Evolutionary conservation across 2,888 invertebrate genomes (phyloP).

Genomic region (Heliconius hortense): DNA sequence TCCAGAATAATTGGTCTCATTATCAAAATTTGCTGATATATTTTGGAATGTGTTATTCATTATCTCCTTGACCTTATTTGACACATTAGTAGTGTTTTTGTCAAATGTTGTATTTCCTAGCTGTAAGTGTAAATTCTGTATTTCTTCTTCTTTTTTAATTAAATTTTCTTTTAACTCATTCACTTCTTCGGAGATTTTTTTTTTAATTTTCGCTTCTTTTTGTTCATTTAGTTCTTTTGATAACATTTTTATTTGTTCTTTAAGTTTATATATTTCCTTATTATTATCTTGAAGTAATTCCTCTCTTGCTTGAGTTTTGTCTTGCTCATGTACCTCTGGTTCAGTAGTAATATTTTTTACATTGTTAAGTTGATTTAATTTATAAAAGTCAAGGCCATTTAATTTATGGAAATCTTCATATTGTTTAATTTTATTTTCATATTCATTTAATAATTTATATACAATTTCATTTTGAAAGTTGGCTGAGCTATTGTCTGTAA

Average conservation of each 20-base stretch:
- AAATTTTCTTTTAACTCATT: constrained; percentile 48
- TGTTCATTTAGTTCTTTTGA: constrained; percentile 38
- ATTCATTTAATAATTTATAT: constrained; percentile 65
- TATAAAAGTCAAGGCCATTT: constrained; percentile 48
- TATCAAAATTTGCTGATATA: constrained; percentile 62
- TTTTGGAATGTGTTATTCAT: constrained; percentile 72
- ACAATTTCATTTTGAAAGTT: constrained; percentile 59
- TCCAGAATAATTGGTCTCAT: constrained; percentile 57
- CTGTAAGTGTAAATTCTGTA: constrained; percentile 42
- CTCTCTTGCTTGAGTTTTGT: constrained; percentile 45
- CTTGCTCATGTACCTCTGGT: constrained; percentile 38
- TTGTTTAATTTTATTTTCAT: constrained; percentile 69
- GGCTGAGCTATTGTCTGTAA: constrained; percentile 31
- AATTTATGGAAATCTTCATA: constrained; percentile 64
- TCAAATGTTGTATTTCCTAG: constrained; percentile 41
- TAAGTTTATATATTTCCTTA: constrained; percentile 50
- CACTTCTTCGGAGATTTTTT: constrained; percentile 48
- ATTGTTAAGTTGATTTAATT: constrained; percentile 31
- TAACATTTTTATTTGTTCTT: constrained; percentile 51
- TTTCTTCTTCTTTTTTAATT: constrained; percentile 39
- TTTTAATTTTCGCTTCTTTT: constrained; percentile 38
- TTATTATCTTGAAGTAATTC: constrained; percentile 50
- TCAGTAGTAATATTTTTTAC: constrained; percentile 42
- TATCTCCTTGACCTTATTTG: constrained; percentile 55
- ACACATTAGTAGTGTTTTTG: constrained; percentile 36